phyloP scores from a whole-genome alignment of 1,140 invertebrate species.

The Heliconius congener region DNA sequence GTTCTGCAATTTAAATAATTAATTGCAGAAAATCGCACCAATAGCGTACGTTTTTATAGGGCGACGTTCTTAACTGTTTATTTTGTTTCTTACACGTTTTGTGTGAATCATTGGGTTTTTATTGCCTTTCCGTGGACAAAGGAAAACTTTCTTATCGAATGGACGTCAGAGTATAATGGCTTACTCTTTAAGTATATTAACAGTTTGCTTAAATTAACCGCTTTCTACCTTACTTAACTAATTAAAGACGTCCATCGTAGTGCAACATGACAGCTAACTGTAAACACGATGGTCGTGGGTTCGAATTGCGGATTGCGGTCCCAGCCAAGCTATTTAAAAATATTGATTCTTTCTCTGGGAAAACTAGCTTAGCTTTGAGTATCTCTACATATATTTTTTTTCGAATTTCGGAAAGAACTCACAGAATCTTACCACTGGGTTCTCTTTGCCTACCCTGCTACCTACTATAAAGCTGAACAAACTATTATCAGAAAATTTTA shows the following conservation, averaged over 20 bases:
- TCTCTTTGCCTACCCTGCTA: too few species aligned
- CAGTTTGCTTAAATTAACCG: not conserved
- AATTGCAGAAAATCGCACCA: not conserved
- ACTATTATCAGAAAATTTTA: too few species aligned
- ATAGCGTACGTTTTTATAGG: not conserved
- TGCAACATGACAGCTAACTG: not conserved
- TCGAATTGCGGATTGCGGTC: not conserved
- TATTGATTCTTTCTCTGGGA: too few species aligned
- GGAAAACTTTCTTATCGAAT: constrained; percentile 1
- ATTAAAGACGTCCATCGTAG: not conserved
- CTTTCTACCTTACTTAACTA: not conserved
- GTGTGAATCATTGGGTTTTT: constrained; percentile 21
- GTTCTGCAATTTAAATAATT: not conserved
- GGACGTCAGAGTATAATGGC: constrained; percentile 7
- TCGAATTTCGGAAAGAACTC: too few species aligned
- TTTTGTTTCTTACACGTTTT: constrained; percentile 6
- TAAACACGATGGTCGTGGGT: not conserved
- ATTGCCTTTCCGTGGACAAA: constrained; percentile 17
- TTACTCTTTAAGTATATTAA: not conserved
- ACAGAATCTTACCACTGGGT: too few species aligned
- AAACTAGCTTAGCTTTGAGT: too few species aligned
- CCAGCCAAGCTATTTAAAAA: too few species aligned
- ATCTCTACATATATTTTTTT: too few species aligned
- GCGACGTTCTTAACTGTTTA: constrained; percentile 6
- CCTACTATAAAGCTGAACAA: too few species aligned